Evolutionary conservation across 2,888 invertebrate genomes (phyloP), one percentile per base, ranked within the genome.

Genomic region (Eurytoma californica): DNA sequence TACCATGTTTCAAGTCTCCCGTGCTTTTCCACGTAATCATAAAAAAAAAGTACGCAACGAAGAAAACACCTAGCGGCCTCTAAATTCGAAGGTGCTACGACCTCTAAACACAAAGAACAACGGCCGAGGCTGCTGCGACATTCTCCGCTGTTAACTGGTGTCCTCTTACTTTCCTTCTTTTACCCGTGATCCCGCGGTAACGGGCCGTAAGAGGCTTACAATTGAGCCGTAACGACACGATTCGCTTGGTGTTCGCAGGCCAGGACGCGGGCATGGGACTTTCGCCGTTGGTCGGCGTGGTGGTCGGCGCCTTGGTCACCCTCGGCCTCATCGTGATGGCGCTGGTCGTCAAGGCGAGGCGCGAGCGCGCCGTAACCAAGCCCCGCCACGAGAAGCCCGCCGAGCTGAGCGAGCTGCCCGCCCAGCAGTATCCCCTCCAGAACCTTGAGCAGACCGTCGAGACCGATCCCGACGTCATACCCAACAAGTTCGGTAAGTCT

Each of bases 391-490:
- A 87, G 84, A 90, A 86, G 85, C 87, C 85, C 83, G 86, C 85
- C 57, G 89, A 90, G 74, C 86, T 88, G 18, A 88, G 89, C 83
- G 85, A 90, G 82, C 80, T 89, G 47, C 87, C 89, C 63, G 82
- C 86, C 4, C 89, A 90, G 76, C 89, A 88, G 75, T 89, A 89
- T 81, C 87, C 89, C 3, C 81, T 87, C 12, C 53, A 74, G 80
- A 88, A 86, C 81, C 83, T 87, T 28, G 89, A 89, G 81, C 90
- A 89, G 83, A 86, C 89, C 77, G 92, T 93, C 84, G 93, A 93
- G 86, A 92, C 92, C 84, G 95, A 95, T 91, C 95, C 95, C 20
- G 95, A 95, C 90, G 93, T 95, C 80, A 95, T 95, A 88, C 95
- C 95, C 82, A 94, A 94, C 82, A 94, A 94, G 92, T 94, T 94